Evolutionary conservation across 2,888 invertebrate genomes (phyloP), one percentile per base, ranked within the genome.

Genomic region (Brassicogethes aeneus): DNA sequence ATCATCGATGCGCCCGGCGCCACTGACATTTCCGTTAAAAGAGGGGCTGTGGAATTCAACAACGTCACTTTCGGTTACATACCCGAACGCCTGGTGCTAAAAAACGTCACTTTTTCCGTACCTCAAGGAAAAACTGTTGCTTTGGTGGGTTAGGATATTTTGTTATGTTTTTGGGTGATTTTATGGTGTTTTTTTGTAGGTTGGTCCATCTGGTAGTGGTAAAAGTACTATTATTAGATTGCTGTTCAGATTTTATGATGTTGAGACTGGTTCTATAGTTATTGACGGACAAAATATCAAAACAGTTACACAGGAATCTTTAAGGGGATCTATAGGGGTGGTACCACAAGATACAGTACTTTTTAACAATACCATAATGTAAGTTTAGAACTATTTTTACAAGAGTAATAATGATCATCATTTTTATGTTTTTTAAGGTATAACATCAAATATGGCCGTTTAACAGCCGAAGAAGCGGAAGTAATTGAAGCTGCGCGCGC

Each of bases 271-370:
- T 1, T 76, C 80, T 0, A 85, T 99, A 45, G 62, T 81, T 1
- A 81, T 99, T 42, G 95, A 94, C 68, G 90, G 85, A 0, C 89
- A 92, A 61, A 87, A 96, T 66, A 81, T 96, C 13, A 80, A 84
- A 56, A 77, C 85, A 1, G 85, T 96, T 3, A 84, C 83, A 43
- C 85, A 96, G 60, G 77, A 80, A 41, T 90, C 92, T 40, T 70
- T 99, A 31, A 72, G 99, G 10, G 73, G 79, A 52, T 78, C 80
- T 36, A 92, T 99, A 53, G 90, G 91, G 8, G 90, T 99, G 17
- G 97, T 99, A 31, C 97, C 99, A 1, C 97, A 97, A 66, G 95
- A 95, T 60, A 95, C 94, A 1, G 94, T 95, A 32, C 75, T 96
- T 0, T 96, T 96, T 61, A 95, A 96, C 64, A 90, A 91, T 59